Percentiles rank a stretch among this genome's conserved stretches.
phyloP scores from a whole-genome alignment of 2,888 invertebrate species.

The Nomada ferruginata region DNA sequence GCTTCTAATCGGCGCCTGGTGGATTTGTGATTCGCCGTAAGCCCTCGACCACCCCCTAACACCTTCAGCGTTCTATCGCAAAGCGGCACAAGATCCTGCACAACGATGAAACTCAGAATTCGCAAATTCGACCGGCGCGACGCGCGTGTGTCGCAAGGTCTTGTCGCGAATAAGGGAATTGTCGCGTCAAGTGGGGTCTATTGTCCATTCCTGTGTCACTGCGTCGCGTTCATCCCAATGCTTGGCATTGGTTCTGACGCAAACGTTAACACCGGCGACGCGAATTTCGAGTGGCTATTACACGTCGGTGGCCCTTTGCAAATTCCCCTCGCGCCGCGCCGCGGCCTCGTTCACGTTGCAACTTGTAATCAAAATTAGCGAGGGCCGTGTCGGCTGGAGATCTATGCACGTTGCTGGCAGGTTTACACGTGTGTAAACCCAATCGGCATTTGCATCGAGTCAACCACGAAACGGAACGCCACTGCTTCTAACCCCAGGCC shows the following conservation, averaged over 20 bases:
- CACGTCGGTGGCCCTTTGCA: conserved; percentile 62
- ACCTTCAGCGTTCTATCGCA: background rate
- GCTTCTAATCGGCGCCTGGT: background rate
- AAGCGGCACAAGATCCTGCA: conserved; percentile 13
- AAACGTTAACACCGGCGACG: conserved; percentile 69
- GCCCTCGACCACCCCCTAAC: no score
- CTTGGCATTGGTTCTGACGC: conserved; percentile 41
- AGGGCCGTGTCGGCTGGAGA: conserved; percentile 43
- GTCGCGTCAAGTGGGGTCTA: conserved; percentile 62
- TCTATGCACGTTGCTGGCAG: conserved; percentile 56
- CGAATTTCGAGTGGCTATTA: conserved; percentile 73
- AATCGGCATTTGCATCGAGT: conserved; percentile 64
- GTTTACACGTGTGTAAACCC: conserved; percentile 66
- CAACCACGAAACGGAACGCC: conserved; percentile 47
- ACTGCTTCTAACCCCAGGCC: background rate
- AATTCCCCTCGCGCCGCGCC: conserved; percentile 45
- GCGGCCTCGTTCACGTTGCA: conserved; percentile 66
- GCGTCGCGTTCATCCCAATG: conserved; percentile 2
- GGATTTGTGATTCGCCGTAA: background rate
- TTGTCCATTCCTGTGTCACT: conserved; percentile 51
- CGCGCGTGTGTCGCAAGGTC: conserved; percentile 4
- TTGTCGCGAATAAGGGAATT: conserved; percentile 63
- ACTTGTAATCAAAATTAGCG: conserved; percentile 74
- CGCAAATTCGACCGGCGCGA: background rate
- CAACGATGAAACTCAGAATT: background rate